Evolutionary conservation across 2,888 invertebrate genomes (phyloP).

Genomic region (Chouioia cunea): DNA sequence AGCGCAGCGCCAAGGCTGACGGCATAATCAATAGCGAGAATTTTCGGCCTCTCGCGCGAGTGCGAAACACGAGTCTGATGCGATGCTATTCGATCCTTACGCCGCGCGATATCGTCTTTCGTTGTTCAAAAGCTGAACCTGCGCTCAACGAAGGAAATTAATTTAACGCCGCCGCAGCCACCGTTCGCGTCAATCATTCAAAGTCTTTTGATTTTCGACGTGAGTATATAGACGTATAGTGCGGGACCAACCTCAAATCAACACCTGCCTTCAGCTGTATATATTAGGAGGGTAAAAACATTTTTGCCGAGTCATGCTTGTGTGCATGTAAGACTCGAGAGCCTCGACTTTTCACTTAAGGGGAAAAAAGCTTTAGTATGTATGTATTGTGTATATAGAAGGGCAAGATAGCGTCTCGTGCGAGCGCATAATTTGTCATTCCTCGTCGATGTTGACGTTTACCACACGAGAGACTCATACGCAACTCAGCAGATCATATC

Average conservation of each 20-base stretch:
- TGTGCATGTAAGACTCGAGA: neutral
- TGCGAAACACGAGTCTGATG: neutral
- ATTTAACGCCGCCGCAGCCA: neutral
- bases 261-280: constrained; percentile 15
- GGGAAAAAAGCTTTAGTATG: constrained; percentile 6
- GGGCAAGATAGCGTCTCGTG: neutral
- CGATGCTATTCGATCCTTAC: constrained; percentile 30
- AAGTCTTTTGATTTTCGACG: constrained; percentile 17
- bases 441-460: too few species aligned
- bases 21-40: constrained; percentile 34
- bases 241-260: constrained; percentile 34
- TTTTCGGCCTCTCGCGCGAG: too few species aligned
- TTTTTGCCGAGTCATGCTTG: constrained; percentile 17
- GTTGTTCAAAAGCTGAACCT: too few species aligned
- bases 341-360: constrained; percentile 23
- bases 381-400: too few species aligned
- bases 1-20: constrained; percentile 23
- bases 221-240: too few species aligned
- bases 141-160: constrained; percentile 6
- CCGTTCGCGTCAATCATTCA: constrained; percentile 15
- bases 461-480: too few species aligned
- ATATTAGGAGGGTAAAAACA: neutral
- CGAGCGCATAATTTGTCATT: constrained; percentile 5
- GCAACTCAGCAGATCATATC: too few species aligned
- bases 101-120: constrained; percentile 27